Evolutionary conservation across 2,888 invertebrate genomes (phyloP), one percentile per base, ranked within the genome.

Genomic region (Anagyrus pseudococci): DNA sequence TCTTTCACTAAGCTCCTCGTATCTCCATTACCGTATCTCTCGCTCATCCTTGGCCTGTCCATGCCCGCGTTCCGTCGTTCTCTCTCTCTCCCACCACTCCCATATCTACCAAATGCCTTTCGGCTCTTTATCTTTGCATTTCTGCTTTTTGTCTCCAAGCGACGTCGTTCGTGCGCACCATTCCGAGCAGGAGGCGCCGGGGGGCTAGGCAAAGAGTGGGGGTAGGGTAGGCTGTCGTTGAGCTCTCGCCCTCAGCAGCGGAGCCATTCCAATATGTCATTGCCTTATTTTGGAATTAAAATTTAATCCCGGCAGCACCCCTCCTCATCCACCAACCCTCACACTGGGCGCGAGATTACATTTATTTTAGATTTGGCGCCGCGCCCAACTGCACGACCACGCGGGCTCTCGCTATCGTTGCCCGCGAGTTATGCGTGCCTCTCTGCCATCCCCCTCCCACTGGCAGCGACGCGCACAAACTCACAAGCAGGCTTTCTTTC

Each of bases 211-310:
- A n/a, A n/a, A n/a, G n/a, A n/a, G n/a, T n/a, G n/a, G n/a, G n/a
- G n/a, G n/a, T n/a, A n/a, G n/a, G n/a, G n/a, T n/a, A n/a, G n/a
- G n/a, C n/a, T n/a, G n/a, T n/a, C n/a, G n/a, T n/a, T n/a, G n/a
- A n/a, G n/a, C n/a, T n/a, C n/a, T n/a, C n/a, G n/a, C n/a, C n/a
- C n/a, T n/a, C n/a, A n/a, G n/a, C 23, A 2, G 33, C 33, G 69
- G 70, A 71, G 59, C 71, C 73, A 67, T 78, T 75, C 72, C 76
- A 73, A 78, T 79, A 76, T 76, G 77, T 78, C 75, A 76, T 77
- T 54, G 73, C 75, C 76, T 79, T 80, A 75, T 77, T 78, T 74
- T 72, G 72, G 76, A 78, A 80, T 80, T 77, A 78, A 80, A 80
- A 76, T 79, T 79, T 80, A 80, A 80, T 79, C 76, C 75, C 67